Percentiles rank a stretch among this genome's conserved stretches.
Evolutionary conservation across 2,888 invertebrate species (phyloP).

Genomic region (Xestoiulus laeticollis): DNA sequence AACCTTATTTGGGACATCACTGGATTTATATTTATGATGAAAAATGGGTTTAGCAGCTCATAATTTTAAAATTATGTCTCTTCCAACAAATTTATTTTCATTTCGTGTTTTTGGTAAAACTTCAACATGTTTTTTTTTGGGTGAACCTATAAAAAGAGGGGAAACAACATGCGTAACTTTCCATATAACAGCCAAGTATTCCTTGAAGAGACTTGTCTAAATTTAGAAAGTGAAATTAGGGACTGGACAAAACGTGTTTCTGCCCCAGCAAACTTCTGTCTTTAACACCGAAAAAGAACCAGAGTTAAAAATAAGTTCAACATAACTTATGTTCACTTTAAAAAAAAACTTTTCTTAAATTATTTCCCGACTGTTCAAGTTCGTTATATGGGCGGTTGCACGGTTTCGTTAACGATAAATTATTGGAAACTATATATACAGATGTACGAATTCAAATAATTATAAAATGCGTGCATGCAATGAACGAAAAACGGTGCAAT

Average conservation of each 20-base stretch:
- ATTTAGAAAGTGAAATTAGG: neutral
- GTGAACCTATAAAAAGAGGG: neutral
- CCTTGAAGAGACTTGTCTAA: neutral
- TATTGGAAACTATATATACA: neutral
- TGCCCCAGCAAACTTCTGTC: neutral
- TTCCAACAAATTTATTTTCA: neutral
- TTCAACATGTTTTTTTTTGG: no score
- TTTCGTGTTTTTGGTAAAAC: neutral
- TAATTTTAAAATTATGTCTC: neutral
- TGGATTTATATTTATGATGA: neutral
- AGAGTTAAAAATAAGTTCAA: neutral
- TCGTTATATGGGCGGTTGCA: neutral
- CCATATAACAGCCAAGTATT: neutral
- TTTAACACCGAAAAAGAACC: neutral
- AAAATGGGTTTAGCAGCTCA: neutral
- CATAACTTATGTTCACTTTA: neutral
- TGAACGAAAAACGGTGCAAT: no score
- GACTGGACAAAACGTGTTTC: neutral
- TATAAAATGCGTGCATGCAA: no score
- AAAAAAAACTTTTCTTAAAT: neutral
- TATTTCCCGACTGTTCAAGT: neutral
- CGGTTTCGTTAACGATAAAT: neutral
- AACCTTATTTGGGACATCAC: no score
- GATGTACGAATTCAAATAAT: neutral
- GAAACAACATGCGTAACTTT: neutral